Percentiles rank a stretch among this genome's conserved stretches.
Conservation (phyloP, 2,888 invertebrate species). For the Eilema griseolum region DNA sequence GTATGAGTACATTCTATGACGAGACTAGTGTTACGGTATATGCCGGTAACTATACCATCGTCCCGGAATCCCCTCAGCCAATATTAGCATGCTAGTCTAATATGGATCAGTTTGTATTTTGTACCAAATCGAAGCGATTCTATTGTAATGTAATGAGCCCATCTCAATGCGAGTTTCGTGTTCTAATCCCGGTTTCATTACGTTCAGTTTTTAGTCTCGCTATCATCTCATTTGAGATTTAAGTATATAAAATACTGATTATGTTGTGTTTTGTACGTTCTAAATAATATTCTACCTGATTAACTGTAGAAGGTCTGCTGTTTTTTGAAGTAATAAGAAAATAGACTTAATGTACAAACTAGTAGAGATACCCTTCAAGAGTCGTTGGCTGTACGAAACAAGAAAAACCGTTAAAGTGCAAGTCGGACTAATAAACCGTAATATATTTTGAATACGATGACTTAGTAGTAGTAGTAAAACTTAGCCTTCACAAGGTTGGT, state of each 20-base stretch:
- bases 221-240: not conserved
- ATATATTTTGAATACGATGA: too few relatives aligned
- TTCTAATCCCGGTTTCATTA: conserved; percentile 49
- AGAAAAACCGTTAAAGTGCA: too few relatives aligned
- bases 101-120: not conserved
- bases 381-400: too few relatives aligned
- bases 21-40: not conserved
- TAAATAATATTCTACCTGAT: not conserved
- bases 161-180: conserved; percentile 58
- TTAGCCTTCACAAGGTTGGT: too few relatives aligned
- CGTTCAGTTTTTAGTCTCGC: conserved; percentile 35
- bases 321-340: not conserved
- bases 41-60: too few relatives aligned
- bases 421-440: too few relatives aligned
- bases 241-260: not conserved
- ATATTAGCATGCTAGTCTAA: conserved; percentile 1
- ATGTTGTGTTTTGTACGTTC: conserved; percentile 2
- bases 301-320: not conserved
- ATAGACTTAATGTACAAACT: too few relatives aligned
- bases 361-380: too few relatives aligned
- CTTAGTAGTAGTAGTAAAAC: too few relatives aligned
- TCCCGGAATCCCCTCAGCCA: not conserved
- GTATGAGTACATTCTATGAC: too few relatives aligned
- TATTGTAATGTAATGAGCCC: conserved; percentile 55
- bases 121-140: conserved; percentile 39